A percentile compares a stretch with the other conserved stretches of the same genome.
These are phyloP conservation scores for Thamnophis elegans DNA, from an alignment of 2,797 vertebrate species.

Conservation along the genomic window DNA sequence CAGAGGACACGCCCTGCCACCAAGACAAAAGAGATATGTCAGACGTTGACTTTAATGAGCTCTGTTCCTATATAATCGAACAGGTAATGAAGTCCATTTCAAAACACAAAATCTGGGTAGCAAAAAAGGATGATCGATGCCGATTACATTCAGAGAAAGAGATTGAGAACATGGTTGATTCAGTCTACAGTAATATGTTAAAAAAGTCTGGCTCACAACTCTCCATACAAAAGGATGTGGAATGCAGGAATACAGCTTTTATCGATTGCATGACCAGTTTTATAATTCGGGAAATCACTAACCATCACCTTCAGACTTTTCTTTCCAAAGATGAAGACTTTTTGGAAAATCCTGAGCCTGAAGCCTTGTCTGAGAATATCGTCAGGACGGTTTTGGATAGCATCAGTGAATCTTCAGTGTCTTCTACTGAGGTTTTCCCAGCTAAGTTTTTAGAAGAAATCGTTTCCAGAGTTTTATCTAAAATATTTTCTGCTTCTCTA, in stretches of 20 bases:
- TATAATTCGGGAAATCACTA: conserved; percentile 63
- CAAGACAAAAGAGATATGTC: neutral
- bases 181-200: conserved; percentile 56
- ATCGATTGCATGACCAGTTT: conserved; percentile 52
- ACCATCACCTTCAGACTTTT: conserved; percentile 57
- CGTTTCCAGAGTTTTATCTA: conserved; percentile 16
- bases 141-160: conserved; percentile 56
- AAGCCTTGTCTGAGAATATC: conserved; percentile 19
- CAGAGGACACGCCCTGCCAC: neutral
- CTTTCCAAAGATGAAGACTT: neutral
- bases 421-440: neutral
- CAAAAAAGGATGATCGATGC: conserved; percentile 49
- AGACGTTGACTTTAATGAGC: neutral
- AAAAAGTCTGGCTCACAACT: conserved; percentile 30
- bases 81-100: conserved; percentile 63
- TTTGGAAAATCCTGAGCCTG: neutral
- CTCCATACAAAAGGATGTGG: conserved; percentile 15
- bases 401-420: neutral
- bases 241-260: neutral
- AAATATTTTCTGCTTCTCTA: neutral
- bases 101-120: conserved; percentile 61
- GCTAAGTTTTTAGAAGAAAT: conserved; percentile 44
- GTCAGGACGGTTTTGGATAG: conserved; percentile 16
- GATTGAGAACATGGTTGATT: conserved; percentile 54
- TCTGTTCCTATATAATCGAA: conserved; percentile 18